Percentiles rank a stretch among this genome's conserved stretches.
phyloP scores from a whole-genome alignment of 35 echinoderm and acorn worm genomes.

The Hemicentrotus pulcherrimus region DNA sequence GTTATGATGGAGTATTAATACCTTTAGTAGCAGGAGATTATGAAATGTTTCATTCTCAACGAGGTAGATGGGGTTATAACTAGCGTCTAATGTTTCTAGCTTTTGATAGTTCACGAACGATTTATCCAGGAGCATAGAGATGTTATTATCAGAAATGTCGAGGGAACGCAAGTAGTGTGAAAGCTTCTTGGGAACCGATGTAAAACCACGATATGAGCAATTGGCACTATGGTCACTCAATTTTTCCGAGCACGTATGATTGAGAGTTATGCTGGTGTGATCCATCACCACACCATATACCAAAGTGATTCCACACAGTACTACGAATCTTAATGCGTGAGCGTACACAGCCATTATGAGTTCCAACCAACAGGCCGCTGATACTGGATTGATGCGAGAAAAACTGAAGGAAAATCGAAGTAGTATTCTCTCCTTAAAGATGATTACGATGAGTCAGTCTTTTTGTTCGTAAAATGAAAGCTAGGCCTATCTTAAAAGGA shows the following conservation, averaged over 20 bases:
- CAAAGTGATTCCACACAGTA: not conserved
- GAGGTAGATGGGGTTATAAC: not conserved
- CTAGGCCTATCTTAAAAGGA: too few species aligned
- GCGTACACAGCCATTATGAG: not conserved
- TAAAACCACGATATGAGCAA: not conserved
- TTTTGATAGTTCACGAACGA: not conserved
- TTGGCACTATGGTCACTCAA: not conserved
- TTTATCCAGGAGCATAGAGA: not conserved
- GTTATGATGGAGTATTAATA: not conserved
- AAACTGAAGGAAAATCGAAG: too few species aligned
- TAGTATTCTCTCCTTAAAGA: too few species aligned
- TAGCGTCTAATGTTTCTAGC: not conserved
- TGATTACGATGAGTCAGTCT: too few species aligned
- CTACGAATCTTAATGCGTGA: not conserved
- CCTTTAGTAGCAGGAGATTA: not conserved
- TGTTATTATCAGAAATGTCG: not conserved
- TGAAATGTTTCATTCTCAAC: not conserved
- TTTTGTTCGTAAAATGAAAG: too few species aligned
- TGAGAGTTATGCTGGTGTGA: not conserved
- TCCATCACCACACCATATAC: not conserved
- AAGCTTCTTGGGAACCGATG: conserved; percentile 31
- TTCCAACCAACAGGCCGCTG: too few species aligned
- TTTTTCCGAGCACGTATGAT: not conserved
- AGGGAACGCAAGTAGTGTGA: not conserved
- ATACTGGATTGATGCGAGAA: too few species aligned